Evolutionary conservation across 37 sponge, comb jelly and placozoan species (phyloP), one percentile per base, ranked within the genome.

Genomic region (Geodia barretti): DNA sequence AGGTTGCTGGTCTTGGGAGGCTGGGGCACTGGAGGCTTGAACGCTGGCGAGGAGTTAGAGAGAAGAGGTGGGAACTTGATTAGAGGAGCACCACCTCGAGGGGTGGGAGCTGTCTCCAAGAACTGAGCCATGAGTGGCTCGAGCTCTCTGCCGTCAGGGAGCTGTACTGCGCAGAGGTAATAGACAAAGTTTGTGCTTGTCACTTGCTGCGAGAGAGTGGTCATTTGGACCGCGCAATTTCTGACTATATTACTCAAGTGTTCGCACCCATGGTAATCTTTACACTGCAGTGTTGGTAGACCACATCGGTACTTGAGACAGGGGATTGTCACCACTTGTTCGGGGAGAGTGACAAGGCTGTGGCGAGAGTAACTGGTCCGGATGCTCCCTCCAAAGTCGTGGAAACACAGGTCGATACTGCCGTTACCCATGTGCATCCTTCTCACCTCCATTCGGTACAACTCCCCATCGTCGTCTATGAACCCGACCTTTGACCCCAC

Each of bases 401-500:
- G 14, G 14, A 17, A 77, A 2, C 67, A 29, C 33, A 19, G n/a
- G 9, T 75, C 68, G 4, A 54, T 4, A 7, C 47, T 47, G 23
- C 0, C 4, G 9, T 39, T 36, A 59, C 34, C 32, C 19, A 28
- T 19, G 40, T 14, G 58, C 23, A 58, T 42, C 1, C 31, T 20
- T 0, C 7, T 71, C 30, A 84, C 61, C 30, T 68, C 47, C 36
- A 84, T 60, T 3, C 85, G 39, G 26, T 31, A 28, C 41, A 77
- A 61, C 17, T 38, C 41, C 8, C 78, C 78, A 3, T 20, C 26
- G 8, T 68, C 54, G 42, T 60, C 35, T 38, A 19, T 69, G 72
- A 35, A 84, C 24, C 85, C 85, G n/a, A 68, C 75, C 21, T 59
- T 60, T 0, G 78, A 71, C 23, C 78, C 85, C n/a, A 62, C 41